Evolutionary conservation across 2,888 invertebrate species (phyloP).

Genomic region (Parnassius orleans): DNA sequence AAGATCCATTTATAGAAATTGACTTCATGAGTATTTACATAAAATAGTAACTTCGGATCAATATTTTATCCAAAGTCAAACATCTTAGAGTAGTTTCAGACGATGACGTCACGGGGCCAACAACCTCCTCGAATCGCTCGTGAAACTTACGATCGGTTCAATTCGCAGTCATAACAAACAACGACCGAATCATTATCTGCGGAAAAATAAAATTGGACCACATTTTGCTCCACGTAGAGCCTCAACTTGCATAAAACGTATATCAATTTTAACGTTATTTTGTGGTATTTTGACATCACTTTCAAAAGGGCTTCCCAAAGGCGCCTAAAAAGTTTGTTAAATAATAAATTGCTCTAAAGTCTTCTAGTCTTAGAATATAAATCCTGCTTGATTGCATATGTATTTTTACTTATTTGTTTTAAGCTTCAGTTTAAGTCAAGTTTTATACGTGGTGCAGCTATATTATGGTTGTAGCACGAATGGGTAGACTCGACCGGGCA

Average conservation of each 20-base stretch:
- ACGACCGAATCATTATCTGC: slow-evolving; percentile 18
- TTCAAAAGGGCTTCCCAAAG: slow-evolving; percentile 36
- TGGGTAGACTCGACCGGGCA: too few species aligned
- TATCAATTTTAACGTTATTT: slow-evolving; percentile 12
- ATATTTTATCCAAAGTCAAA: slow-evolving; percentile 21
- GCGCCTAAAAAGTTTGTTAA: slow-evolving; percentile 32
- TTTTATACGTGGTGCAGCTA: too few species aligned
- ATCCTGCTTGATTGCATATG: too few species aligned
- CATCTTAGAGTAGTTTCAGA: slow-evolving; percentile 41
- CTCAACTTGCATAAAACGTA: slow-evolving; percentile 23
- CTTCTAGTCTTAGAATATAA: too few species aligned
- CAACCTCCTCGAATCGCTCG: slow-evolving; percentile 49
- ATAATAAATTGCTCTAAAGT: neutral
- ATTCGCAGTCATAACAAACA: slow-evolving; percentile 72
- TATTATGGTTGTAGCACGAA: too few species aligned
- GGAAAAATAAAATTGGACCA: slow-evolving; percentile 26
- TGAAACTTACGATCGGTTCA: slow-evolving; percentile 61
- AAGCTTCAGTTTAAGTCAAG: too few species aligned
- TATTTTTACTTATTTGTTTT: too few species aligned
- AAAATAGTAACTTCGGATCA: slow-evolving; percentile 13
- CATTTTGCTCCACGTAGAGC: slow-evolving; percentile 26
- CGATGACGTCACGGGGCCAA: slow-evolving; percentile 63
- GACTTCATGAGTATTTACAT: slow-evolving; percentile 12
- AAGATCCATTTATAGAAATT: slow-evolving; percentile 10
- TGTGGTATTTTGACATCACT: slow-evolving; percentile 13